These are phyloP conservation scores for Natator depressus DNA, from an alignment of 2,113 vertebrate species.

Conservation along the genomic window DNA sequence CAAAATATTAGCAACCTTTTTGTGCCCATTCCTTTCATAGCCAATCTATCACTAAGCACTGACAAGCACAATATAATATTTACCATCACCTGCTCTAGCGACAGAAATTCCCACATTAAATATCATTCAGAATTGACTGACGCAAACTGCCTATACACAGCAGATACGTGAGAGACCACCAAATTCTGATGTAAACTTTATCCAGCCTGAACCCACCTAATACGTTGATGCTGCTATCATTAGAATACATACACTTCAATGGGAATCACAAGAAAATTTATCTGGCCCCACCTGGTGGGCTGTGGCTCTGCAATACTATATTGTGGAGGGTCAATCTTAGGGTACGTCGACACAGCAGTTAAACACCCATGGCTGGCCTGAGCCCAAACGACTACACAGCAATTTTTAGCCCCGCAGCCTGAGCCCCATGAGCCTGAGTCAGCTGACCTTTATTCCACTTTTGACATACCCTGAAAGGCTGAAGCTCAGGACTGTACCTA, in stretches of 20 bases:
- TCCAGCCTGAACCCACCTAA: neutral
- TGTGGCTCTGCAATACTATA: neutral
- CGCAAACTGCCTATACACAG: neutral
- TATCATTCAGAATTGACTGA: neutral
- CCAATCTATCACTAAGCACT: neutral
- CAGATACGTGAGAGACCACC: neutral
- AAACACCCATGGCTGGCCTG: neutral
- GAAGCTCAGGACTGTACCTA: neutral
- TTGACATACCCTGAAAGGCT: neutral
- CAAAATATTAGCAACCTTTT: neutral
- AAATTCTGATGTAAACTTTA: neutral
- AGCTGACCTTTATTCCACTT: neutral
- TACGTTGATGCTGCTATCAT: neutral
- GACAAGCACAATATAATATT: neutral
- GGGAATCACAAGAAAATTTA: neutral
- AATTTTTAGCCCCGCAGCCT: neutral
- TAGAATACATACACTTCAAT: neutral
- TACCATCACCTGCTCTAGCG: neutral
- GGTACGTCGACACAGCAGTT: neutral
- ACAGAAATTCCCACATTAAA: neutral
- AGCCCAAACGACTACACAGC: too few relatives aligned
- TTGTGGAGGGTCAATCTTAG: neutral
- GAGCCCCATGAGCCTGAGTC: neutral
- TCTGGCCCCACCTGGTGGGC: neutral
- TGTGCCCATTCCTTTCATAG: neutral